These are phyloP conservation scores for Eueides isabella DNA, from an alignment of 1,140 invertebrate genomes.

Conservation along the genomic window DNA sequence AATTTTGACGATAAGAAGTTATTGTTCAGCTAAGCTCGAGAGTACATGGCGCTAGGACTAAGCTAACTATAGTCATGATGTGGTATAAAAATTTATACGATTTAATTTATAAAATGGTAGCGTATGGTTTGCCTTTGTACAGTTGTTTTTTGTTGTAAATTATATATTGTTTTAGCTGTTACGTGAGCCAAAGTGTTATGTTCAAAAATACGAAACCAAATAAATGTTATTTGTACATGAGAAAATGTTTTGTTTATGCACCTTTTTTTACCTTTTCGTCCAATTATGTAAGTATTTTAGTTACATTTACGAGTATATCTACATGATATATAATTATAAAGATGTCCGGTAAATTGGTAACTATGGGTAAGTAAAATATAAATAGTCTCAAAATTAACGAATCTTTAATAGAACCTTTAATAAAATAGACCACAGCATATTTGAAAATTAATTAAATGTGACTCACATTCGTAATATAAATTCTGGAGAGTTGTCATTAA, in stretches of 20 bases:
- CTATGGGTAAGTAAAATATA: too few relatives aligned
- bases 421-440: too few relatives aligned
- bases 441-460: too few relatives aligned
- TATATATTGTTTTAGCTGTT: constrained; percentile 34
- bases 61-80: not conserved
- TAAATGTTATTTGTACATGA: constrained; percentile 49
- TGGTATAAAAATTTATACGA: not conserved
- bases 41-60: too few relatives aligned
- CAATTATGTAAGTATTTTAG: not conserved
- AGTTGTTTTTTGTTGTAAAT: constrained; percentile 33
- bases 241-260: not conserved
- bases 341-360: too few relatives aligned
- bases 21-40: too few relatives aligned
- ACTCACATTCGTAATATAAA: too few relatives aligned
- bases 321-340: too few relatives aligned
- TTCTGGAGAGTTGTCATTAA: too few relatives aligned
- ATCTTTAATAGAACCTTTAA: too few relatives aligned
- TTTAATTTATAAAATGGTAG: constrained; percentile 16
- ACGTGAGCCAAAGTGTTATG: constrained; percentile 42
- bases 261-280: not conserved
- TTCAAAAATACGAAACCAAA: constrained; percentile 40
- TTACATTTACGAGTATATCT: not conserved
- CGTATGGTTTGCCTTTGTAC: constrained; percentile 39
- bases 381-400: too few relatives aligned
- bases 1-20: too few relatives aligned